Evolutionary conservation across 2,797 vertebrate species (phyloP).

Genomic region (Cuculus canorus): DNA sequence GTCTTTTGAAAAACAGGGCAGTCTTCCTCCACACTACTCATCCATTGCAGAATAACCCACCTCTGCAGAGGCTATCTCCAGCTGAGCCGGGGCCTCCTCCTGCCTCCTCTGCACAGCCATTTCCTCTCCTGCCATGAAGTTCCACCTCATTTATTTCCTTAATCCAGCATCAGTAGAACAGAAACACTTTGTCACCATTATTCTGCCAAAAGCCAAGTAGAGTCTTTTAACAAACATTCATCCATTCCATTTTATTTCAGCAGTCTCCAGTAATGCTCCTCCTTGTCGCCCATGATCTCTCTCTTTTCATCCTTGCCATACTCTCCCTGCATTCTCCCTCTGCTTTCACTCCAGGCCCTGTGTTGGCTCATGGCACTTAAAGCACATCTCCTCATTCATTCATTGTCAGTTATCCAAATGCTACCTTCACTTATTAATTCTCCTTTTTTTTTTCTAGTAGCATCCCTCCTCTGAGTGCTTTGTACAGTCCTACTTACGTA

Average conservation of each 20-base stretch:
- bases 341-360: slow-evolving; percentile 14
- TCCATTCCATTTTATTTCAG: background rate
- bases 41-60: background rate
- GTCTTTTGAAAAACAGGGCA: background rate
- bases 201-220: slow-evolving; percentile 36
- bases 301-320: slow-evolving; percentile 4
- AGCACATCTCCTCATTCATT: slow-evolving; percentile 52
- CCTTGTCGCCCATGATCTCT: background rate
- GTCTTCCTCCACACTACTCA: background rate
- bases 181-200: slow-evolving; percentile 39
- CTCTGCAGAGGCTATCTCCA: background rate
- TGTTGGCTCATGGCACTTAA: background rate
- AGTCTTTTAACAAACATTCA: slow-evolving; percentile 26
- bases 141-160: slow-evolving; percentile 54
- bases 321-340: background rate
- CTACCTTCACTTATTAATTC: slow-evolving; percentile 27
- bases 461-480: slow-evolving; percentile 37
- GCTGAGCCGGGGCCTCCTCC: background rate
- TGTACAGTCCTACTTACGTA: slow-evolving; percentile 56
- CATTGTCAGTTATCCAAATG: slow-evolving; percentile 48
- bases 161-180: background rate
- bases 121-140: slow-evolving; percentile 10
- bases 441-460: slow-evolving; percentile 29
- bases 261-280: background rate
- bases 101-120: background rate